phyloP scores from a whole-genome alignment of 2,888 invertebrate species.

The Trichopoda pennipes region DNA sequence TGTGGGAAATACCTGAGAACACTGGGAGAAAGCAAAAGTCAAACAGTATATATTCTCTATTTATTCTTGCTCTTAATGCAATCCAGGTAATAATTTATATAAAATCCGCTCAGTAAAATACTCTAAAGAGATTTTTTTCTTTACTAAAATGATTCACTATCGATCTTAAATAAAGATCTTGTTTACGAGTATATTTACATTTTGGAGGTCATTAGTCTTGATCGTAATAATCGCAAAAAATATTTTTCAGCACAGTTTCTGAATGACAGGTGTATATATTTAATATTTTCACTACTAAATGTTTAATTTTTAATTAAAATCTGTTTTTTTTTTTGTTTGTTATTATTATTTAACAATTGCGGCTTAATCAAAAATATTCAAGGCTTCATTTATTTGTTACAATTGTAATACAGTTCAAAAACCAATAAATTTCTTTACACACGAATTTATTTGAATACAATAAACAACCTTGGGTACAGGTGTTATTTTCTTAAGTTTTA shows the following conservation, averaged over 20 bases:
- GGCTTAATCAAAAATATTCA: conserved; percentile 11
- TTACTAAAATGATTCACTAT: too few species aligned
- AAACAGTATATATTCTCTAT: too few species aligned
- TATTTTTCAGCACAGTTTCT: background rate
- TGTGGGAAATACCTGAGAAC: too few species aligned
- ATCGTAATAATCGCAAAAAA: background rate
- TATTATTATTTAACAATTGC: conserved; percentile 13
- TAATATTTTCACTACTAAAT: background rate
- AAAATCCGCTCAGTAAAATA: too few species aligned
- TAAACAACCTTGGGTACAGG: conserved; percentile 34
- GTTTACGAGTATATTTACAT: background rate
- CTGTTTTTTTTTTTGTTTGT: background rate
- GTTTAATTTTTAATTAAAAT: conserved; percentile 1
- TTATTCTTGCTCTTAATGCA: too few species aligned
- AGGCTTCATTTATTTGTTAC: conserved; percentile 28
- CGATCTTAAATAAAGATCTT: background rate
- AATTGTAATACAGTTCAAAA: conserved; percentile 5
- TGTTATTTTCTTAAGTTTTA: conserved; percentile 24
- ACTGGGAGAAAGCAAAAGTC: too few species aligned
- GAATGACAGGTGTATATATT: conserved; percentile 3
- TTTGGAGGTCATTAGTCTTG: background rate
- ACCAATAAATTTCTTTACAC: conserved; percentile 27
- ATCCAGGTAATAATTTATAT: too few species aligned
- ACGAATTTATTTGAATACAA: conserved; percentile 14
- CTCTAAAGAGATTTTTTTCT: too few species aligned